These are phyloP conservation scores for Potorous gilbertii DNA, from an alignment of 2,797 vertebrate genomes.

Conservation along the genomic window DNA sequence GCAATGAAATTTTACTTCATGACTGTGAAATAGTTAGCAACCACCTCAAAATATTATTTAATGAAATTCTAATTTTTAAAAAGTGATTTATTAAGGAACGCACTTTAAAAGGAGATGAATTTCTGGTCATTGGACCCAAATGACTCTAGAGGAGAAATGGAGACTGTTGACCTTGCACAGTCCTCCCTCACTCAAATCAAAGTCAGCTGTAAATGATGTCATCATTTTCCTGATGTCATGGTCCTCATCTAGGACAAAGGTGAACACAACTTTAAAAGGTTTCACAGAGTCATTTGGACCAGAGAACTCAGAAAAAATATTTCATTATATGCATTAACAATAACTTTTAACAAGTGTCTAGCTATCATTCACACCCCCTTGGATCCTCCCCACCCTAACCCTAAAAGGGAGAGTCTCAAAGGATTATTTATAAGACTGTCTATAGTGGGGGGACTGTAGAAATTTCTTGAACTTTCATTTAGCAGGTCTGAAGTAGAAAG, in stretches of 20 bases:
- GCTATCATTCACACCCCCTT: neutral
- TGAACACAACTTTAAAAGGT: conserved; percentile 8
- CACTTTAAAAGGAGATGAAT: conserved; percentile 26
- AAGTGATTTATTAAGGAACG: conserved; percentile 68
- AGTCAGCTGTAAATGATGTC: no score
- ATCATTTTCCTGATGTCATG: no score
- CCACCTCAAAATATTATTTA: conserved; percentile 71
- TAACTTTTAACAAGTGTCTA: conserved; percentile 45
- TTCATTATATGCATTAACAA: conserved; percentile 21
- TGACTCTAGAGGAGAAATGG: no score
- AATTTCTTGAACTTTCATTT: neutral
- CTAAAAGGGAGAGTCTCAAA: neutral
- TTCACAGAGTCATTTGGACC: conserved; percentile 25
- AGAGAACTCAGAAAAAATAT: conserved; percentile 33
- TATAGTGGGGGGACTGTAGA: neutral
- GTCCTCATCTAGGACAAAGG: no score
- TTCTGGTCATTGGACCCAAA: no score
- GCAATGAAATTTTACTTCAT: conserved; percentile 35
- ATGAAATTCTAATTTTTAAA: conserved; percentile 57
- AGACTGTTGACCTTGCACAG: no score
- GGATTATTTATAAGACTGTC: neutral
- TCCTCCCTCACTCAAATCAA: no score
- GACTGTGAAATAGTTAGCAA: conserved; percentile 70
- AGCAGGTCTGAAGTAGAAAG: neutral
- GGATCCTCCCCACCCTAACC: neutral